These are phyloP conservation scores for Drosophila suzukii DNA, from an alignment of 1,140 invertebrate genomes.

Conservation along the genomic window DNA sequence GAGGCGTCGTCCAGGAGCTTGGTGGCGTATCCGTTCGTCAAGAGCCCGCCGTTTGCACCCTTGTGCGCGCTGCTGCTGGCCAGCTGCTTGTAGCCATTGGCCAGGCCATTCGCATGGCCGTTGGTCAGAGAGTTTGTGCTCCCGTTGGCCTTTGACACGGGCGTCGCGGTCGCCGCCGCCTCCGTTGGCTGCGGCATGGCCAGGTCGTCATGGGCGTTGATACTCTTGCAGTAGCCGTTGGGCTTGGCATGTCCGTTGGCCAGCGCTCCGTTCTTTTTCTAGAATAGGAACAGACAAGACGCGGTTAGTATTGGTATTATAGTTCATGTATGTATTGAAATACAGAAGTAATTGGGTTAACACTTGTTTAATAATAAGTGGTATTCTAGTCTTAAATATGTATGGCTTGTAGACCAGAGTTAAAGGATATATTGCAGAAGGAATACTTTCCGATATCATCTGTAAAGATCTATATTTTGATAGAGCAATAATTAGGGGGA, in stretches of 20 bases:
- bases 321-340: not conserved
- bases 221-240: slow-evolving; percentile 76
- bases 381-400: too few species aligned
- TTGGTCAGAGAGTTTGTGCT: slow-evolving; percentile 46
- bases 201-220: slow-evolving; percentile 76
- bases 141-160: slow-evolving; percentile 55
- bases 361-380: too few species aligned
- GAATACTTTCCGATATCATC: too few species aligned
- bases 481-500: too few species aligned
- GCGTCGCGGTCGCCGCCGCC: slow-evolving; percentile 21
- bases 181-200: slow-evolving; percentile 55
- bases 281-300: slow-evolving; percentile 7
- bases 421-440: too few species aligned
- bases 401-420: too few species aligned
- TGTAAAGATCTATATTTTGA: too few species aligned
- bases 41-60: slow-evolving; percentile 33
- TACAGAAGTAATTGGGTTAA: too few species aligned
- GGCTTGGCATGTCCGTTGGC: slow-evolving; percentile 70
- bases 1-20: slow-evolving; percentile 67
- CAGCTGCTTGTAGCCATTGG: slow-evolving; percentile 65
- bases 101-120: slow-evolving; percentile 63
- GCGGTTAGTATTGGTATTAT: not conserved
- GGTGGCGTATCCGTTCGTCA: slow-evolving; percentile 56
- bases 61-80: slow-evolving; percentile 48
- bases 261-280: slow-evolving; percentile 63